Evolutionary conservation across 2,113 vertebrate genomes (phyloP).

Genomic region (Nipponia nippon): DNA sequence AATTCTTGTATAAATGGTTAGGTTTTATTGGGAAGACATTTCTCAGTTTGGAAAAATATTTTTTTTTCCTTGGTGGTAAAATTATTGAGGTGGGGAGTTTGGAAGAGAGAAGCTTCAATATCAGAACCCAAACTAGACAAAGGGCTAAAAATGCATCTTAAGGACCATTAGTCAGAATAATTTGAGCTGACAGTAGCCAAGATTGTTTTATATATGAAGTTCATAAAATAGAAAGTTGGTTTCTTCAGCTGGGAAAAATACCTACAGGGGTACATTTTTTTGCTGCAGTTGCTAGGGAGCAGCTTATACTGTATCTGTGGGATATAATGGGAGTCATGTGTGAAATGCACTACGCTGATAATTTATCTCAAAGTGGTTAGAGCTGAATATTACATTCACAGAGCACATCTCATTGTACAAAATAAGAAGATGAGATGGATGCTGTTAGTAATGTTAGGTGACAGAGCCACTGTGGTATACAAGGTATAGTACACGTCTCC

Average conservation of each 20-base stretch:
- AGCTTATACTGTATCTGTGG: neutral
- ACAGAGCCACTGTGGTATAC: neutral
- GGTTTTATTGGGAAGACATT: neutral
- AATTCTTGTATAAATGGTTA: neutral
- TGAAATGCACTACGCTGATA: neutral
- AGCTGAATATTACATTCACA: neutral
- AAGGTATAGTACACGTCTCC: neutral
- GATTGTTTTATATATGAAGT: conserved; percentile 32
- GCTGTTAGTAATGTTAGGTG: neutral
- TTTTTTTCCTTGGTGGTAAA: neutral
- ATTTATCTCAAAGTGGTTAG: neutral
- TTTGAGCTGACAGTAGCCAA: neutral
- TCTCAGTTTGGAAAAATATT: neutral
- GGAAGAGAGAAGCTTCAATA: neutral
- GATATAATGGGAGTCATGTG: neutral
- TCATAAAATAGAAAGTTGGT: conserved; percentile 29
- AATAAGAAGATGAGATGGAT: conserved; percentile 9
- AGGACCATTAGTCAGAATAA: conserved; percentile 46
- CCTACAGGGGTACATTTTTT: neutral
- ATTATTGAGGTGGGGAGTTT: neutral
- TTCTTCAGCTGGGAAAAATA: neutral
- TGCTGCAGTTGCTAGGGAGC: conserved; percentile 51
- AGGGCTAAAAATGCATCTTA: conserved; percentile 19
- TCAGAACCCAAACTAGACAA: neutral
- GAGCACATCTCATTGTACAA: neutral